Evolutionary conservation across 2,888 invertebrate genomes (phyloP).

Genomic region (Drepanosiphum platanoidis): DNA sequence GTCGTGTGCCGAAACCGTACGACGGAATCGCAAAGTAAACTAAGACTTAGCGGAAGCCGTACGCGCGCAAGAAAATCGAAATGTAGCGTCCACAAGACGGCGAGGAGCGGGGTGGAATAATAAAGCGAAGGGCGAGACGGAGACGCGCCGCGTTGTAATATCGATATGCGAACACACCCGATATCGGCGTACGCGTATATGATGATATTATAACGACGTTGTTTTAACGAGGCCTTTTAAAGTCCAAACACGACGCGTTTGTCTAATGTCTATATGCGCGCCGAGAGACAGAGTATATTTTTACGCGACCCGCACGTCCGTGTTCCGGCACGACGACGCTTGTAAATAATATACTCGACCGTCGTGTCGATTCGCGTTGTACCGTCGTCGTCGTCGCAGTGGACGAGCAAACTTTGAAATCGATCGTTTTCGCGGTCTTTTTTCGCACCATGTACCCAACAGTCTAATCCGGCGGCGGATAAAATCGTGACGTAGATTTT

Average conservation of each 20-base stretch:
- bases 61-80: conserved; percentile 43
- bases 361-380: too few species aligned
- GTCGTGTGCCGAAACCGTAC: conserved; percentile 44
- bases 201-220: conserved; percentile 12
- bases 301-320: not conserved
- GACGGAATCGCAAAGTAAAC: conserved; percentile 59
- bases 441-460: too few species aligned
- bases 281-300: not conserved
- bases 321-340: too few species aligned
- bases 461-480: too few species aligned
- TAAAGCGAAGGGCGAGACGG: not conserved
- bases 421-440: not conserved
- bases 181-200: too few species aligned
- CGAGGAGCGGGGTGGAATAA: too few species aligned
- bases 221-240: conserved; percentile 33
- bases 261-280: not conserved
- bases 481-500: too few species aligned
- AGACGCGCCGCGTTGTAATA: not conserved
- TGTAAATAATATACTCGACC: not conserved
- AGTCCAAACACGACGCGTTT: not conserved
- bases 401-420: too few species aligned
- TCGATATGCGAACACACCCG: not conserved
- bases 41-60: conserved; percentile 60
- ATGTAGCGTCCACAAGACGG: not conserved
- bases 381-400: too few species aligned